A percentile compares a stretch with the other conserved stretches of the same genome.
phyloP scores from a whole-genome alignment of 2,113 vertebrate genomes.

The Pagrus major region DNA sequence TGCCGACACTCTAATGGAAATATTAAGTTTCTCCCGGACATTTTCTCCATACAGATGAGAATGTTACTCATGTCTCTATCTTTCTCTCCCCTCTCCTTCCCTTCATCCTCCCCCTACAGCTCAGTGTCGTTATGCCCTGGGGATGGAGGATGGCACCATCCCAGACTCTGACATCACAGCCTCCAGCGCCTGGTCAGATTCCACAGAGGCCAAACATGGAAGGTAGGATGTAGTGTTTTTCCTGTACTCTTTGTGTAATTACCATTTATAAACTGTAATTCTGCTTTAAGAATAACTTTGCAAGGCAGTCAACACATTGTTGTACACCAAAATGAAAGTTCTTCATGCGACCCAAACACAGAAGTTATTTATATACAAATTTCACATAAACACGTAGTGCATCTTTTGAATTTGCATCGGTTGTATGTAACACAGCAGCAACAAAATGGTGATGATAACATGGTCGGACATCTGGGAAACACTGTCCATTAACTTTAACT shows the following conservation, averaged over 20 bases:
- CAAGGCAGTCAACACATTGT: no score
- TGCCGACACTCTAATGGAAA: constrained; percentile 60
- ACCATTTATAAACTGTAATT: constrained; percentile 12
- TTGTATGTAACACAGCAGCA: no score
- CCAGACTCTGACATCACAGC: constrained; percentile 91
- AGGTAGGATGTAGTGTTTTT: constrained; percentile 79
- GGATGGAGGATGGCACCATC: constrained; percentile 94
- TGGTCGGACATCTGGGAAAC: no score
- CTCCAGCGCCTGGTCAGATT: constrained; percentile 95
- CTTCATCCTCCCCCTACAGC: constrained; percentile 74
- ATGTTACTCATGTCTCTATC: constrained; percentile 40
- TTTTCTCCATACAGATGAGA: constrained; percentile 33
- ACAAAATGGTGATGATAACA: no score
- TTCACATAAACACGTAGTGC: no score
- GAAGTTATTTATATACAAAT: no score
- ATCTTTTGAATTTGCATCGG: no score
- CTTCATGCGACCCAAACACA: no score
- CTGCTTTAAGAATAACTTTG: not conserved
- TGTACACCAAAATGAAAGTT: no score
- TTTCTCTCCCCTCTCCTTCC: constrained; percentile 8
- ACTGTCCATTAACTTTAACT: no score
- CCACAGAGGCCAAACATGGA: constrained; percentile 93
- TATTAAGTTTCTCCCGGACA: constrained; percentile 54
- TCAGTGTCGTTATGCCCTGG: constrained; percentile 93
- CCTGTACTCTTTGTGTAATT: not conserved